These are phyloP conservation scores for Neelides folsomi DNA, from an alignment of 2,888 invertebrate genomes.

Conservation along the genomic window DNA sequence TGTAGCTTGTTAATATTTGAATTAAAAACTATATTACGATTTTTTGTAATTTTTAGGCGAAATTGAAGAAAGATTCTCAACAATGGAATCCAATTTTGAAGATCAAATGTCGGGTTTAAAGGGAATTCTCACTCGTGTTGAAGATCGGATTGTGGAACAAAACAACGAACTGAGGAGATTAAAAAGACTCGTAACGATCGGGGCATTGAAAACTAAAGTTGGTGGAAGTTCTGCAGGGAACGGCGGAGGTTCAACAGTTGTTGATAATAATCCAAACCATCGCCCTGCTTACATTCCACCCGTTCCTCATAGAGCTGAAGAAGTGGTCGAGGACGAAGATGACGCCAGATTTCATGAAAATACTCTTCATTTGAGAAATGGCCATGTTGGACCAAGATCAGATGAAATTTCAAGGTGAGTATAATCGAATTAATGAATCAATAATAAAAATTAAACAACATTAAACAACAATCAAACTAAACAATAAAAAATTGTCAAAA, in stretches of 20 bases:
- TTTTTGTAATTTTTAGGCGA: slow-evolving; percentile 30
- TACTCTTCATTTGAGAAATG: slow-evolving; percentile 5
- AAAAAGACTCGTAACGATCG: slow-evolving; percentile 26
- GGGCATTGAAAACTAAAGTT: slow-evolving; percentile 14
- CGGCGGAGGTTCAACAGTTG: slow-evolving; percentile 14
- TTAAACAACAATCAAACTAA: too few relatives aligned
- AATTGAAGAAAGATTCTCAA: slow-evolving; percentile 34
- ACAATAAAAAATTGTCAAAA: too few relatives aligned
- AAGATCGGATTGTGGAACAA: slow-evolving; percentile 34
- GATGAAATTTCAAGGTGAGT: slow-evolving; percentile 34
- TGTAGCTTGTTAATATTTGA: neutral
- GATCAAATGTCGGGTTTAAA: slow-evolving; percentile 35
- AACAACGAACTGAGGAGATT: slow-evolving; percentile 33
- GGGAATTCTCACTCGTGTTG: slow-evolving; percentile 35
- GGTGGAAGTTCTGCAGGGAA: slow-evolving; percentile 1
- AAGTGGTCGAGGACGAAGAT: neutral
- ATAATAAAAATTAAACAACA: too few relatives aligned
- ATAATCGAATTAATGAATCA: too few relatives aligned
- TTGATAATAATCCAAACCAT: slow-evolving; percentile 10
- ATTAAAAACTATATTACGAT: neutral
- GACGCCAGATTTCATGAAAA: slow-evolving; percentile 4
- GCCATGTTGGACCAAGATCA: slow-evolving; percentile 32
- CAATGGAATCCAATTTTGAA: slow-evolving; percentile 34
- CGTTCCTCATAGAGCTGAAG: neutral
- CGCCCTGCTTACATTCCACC: neutral